Percentiles rank a stretch among this genome's conserved stretches.
These are phyloP conservation scores for Stenichneumon culpator DNA, from an alignment of 2,888 invertebrate species.

Conservation along the genomic window DNA sequence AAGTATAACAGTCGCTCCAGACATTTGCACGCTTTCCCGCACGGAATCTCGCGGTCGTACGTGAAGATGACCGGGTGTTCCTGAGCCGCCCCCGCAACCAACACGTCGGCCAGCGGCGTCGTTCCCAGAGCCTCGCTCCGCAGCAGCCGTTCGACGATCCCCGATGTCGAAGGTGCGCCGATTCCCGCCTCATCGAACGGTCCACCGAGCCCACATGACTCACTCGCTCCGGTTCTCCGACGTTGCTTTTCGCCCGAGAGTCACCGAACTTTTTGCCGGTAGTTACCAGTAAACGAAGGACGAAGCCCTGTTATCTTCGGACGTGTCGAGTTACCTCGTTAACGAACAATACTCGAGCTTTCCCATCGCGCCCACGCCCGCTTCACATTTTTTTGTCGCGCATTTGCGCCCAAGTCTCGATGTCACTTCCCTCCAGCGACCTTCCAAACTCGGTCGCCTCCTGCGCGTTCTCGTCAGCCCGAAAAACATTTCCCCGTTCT, in stretches of 20 bases:
- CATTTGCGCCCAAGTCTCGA: constrained; percentile 20
- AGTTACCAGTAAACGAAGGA: constrained; percentile 80
- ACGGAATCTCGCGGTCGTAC: constrained; percentile 6
- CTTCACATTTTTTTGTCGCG: constrained; percentile 45
- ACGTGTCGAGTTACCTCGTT: constrained; percentile 84
- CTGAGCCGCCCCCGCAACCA: constrained; percentile 25
- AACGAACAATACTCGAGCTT: constrained; percentile 80
- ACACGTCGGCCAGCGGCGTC: constrained; percentile 21
- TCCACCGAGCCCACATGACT: not conserved
- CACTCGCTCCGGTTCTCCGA: constrained; percentile 3
- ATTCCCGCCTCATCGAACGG: not conserved
- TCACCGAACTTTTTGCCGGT: constrained; percentile 76
- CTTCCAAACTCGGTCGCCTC: constrained; percentile 43
- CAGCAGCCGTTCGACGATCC: constrained; percentile 41
- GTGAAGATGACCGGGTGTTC: constrained; percentile 9
- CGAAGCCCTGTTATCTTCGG: constrained; percentile 83
- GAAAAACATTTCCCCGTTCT: constrained; percentile 62
- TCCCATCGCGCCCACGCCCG: constrained; percentile 57
- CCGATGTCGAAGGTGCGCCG: constrained; percentile 65
- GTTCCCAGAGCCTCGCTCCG: not conserved
- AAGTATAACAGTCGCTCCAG: not conserved
- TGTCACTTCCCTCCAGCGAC: constrained; percentile 13
- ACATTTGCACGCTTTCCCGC: constrained; percentile 8
- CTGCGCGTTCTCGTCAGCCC: constrained; percentile 44
- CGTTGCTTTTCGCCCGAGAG: constrained; percentile 66